These are phyloP conservation scores for Trinorchestia longiramus DNA, from an alignment of 1,140 invertebrate genomes.

Conservation along the genomic window DNA sequence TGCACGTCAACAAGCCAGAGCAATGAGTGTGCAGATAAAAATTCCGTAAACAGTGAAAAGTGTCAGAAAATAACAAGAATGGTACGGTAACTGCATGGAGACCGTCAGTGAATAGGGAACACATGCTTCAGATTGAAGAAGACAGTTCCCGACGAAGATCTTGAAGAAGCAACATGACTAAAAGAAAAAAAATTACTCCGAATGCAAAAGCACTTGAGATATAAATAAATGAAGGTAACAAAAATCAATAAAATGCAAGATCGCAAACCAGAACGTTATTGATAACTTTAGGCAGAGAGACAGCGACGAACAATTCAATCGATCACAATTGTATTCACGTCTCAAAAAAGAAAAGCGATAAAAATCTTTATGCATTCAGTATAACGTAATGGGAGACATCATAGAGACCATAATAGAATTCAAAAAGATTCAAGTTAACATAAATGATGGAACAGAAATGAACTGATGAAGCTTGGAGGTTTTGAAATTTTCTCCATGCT, in stretches of 20 bases:
- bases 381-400: neutral
- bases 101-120: too few species aligned
- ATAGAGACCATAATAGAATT: neutral
- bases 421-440: neutral
- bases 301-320: neutral
- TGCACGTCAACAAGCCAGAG: too few species aligned
- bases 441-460: neutral
- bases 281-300: neutral
- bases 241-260: neutral
- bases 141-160: too few species aligned
- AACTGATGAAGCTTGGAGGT: neutral
- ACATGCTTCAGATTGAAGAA: too few species aligned
- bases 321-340: neutral
- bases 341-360: neutral
- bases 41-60: too few species aligned
- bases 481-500: neutral
- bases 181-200: neutral
- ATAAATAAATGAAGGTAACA: neutral
- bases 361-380: neutral
- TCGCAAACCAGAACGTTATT: neutral
- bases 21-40: too few species aligned
- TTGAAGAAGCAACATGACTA: neutral
- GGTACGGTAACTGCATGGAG: too few species aligned
- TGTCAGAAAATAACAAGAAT: too few species aligned
- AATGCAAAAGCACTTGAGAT: neutral